Percentiles rank a stretch among this genome's conserved stretches.
Evolutionary conservation across 2,888 invertebrate species (phyloP).

Genomic region (Bombylius major): DNA sequence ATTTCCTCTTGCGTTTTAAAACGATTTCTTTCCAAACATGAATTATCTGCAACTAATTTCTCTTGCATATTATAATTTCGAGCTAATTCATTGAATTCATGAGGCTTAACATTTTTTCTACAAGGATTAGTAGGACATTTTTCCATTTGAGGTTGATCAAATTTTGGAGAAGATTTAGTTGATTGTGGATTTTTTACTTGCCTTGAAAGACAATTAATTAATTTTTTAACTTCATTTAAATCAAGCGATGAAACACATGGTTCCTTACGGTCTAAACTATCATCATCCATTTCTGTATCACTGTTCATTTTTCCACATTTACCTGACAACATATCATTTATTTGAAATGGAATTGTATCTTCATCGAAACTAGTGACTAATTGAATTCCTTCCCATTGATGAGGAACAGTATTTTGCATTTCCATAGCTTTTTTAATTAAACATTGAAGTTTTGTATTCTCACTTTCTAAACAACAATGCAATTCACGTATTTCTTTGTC

Average conservation of each 20-base stretch:
- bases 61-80: constrained; percentile 57
- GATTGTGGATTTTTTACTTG: neutral
- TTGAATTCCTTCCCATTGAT: constrained; percentile 24
- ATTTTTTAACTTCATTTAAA: neutral
- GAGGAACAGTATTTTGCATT: constrained; percentile 29
- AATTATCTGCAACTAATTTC: constrained; percentile 52
- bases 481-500: constrained; percentile 25
- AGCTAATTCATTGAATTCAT: constrained; percentile 32
- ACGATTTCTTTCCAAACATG: constrained; percentile 54
- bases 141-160: too few species aligned
- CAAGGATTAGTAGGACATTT: too few species aligned
- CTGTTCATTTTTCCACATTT: neutral
- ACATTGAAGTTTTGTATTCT: constrained; percentile 27
- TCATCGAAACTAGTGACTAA: constrained; percentile 30
- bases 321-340: neutral
- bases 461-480: constrained; percentile 28
- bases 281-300: neutral
- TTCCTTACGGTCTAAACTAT: neutral
- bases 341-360: constrained; percentile 17
- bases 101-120: neutral
- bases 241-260: neutral
- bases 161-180: neutral
- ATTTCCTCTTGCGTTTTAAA: constrained; percentile 24
- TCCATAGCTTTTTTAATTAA: constrained; percentile 25
- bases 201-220: neutral